Base-by-base conservation (phyloP, 2,888 invertebrate genomes). In the Eulithis testata region DNA sequence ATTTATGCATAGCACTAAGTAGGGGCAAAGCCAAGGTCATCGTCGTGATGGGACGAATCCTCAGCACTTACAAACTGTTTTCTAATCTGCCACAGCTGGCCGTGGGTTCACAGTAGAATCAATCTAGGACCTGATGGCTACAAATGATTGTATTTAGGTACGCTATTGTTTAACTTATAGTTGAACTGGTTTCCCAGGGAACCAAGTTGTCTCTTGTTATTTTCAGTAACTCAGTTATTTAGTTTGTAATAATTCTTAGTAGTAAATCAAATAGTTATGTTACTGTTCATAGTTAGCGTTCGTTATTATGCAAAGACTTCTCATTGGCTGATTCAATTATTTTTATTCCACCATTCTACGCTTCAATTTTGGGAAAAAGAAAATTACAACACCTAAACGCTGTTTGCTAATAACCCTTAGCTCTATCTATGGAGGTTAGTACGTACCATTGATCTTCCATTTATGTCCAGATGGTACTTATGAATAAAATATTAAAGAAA, bases 81-180 rank as follows among this genome's bases (percentile, higher is more conserved):
- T 2, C n/a, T 57, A 51, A 50, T 63, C 63, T 66, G 11, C 12
- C 40, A 47, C 51, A 40, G 60, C 44, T 40, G 43, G 66, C 57
- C 63, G 67, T 63, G 63, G 57, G 36, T 64, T 51, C 64, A 60
- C 49, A 62, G 58, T 47, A 63, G 64, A 72, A 73, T 71, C 71
- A 73, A 73, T 73, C 73, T 71, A 54, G 68, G 56, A 57, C 51
- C 14, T 44, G 66, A 72, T 72, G 59, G 68, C 54, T 50, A 51
- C 53, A 62, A 59, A 55, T 55, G 65, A 72, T 69, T 64, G 67
- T 70, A 63, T 60, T 66, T 60, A 63, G 56, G 21, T 21, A 21
- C 21, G 47, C 63, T 40, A 60, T 63, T 67, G 63, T 67, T 57
- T 45, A 11, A 58, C 43, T 44, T 3, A n/a, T n/a, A 65, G 57